These are phyloP conservation scores for Cheilosia variabilis DNA, from an alignment of 2,888 invertebrate species.

Conservation along the genomic window DNA sequence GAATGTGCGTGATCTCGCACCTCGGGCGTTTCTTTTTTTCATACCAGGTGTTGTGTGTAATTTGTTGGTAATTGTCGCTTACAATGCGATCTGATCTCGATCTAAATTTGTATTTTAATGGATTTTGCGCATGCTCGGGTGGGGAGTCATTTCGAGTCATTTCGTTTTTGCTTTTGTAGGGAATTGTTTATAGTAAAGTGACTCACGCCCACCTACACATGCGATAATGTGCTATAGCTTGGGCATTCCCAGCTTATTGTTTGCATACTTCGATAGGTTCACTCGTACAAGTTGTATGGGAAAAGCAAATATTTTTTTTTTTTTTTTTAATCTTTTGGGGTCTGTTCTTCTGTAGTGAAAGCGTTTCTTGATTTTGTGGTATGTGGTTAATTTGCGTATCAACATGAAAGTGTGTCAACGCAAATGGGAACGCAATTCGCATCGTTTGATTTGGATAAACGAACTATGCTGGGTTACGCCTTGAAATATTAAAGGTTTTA, in stretches of 20 bases:
- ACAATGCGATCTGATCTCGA: slow-evolving; percentile 64
- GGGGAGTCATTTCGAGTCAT: slow-evolving; percentile 3
- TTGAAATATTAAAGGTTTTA: no score
- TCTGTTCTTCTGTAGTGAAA: slow-evolving; percentile 28
- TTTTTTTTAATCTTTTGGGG: slow-evolving; percentile 4
- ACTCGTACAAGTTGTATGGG: slow-evolving; percentile 7
- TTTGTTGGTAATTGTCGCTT: slow-evolving; percentile 64
- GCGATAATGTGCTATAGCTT: not conserved
- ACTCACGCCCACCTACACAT: slow-evolving; percentile 23
- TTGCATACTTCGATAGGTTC: no score
- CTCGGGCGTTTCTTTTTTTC: slow-evolving; percentile 42
- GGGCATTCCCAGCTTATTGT: not conserved
- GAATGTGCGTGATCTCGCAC: slow-evolving; percentile 69
- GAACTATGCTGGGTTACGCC: no score
- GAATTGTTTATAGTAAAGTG: slow-evolving; percentile 25
- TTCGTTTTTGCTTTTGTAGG: slow-evolving; percentile 15
- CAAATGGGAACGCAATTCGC: not conserved
- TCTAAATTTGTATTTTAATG: slow-evolving; percentile 55
- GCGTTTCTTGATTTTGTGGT: slow-evolving; percentile 6
- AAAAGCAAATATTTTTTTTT: slow-evolving; percentile 41
- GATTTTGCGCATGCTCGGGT: slow-evolving; percentile 29
- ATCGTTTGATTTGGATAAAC: no score
- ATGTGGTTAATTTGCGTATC: slow-evolving; percentile 39
- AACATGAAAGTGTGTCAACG: slow-evolving; percentile 28
- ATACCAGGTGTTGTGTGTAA: slow-evolving; percentile 42